Percentiles rank a stretch among this genome's conserved stretches.
Evolutionary conservation across 2,888 invertebrate species (phyloP).

Genomic region (Aphodius sticticus): DNA sequence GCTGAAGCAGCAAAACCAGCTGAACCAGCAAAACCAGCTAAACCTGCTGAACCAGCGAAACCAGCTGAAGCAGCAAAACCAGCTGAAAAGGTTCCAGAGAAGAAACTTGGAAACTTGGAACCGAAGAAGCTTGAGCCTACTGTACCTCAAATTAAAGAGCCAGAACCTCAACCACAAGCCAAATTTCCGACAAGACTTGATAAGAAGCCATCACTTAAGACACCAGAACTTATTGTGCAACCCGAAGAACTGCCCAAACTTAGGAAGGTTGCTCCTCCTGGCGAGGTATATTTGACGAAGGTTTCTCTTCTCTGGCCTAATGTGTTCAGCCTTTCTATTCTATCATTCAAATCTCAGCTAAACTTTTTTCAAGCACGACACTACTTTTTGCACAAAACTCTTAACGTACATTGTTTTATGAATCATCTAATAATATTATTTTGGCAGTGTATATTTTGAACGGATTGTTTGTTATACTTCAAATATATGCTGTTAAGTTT

Average conservation of each 20-base stretch:
- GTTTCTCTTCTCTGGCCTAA: conserved; percentile 10
- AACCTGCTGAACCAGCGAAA: conserved; percentile 39
- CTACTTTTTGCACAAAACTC: neutral
- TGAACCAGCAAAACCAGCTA: conserved; percentile 19
- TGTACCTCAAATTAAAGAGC: conserved; percentile 40
- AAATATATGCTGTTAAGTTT: conserved; percentile 27
- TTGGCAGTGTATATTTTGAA: conserved; percentile 8
- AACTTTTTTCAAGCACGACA: conserved; percentile 26
- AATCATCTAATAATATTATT: neutral
- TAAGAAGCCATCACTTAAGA: conserved; percentile 46
- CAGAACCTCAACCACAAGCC: conserved; percentile 29
- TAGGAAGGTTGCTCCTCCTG: conserved; percentile 21
- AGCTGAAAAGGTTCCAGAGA: conserved; percentile 39
- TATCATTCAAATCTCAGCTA: conserved; percentile 27
- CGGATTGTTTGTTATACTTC: neutral
- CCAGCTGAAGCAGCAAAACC: conserved; percentile 35
- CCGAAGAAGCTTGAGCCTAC: conserved; percentile 38
- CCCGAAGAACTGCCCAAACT: conserved; percentile 44
- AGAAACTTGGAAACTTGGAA: conserved; percentile 36
- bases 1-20: conserved; percentile 40
- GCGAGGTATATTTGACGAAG: conserved; percentile 32
- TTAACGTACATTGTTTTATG: conserved; percentile 15
- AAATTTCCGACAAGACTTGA: conserved; percentile 35
- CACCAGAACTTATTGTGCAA: conserved; percentile 46
- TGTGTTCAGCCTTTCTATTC: conserved; percentile 26